Percentiles rank a stretch among this genome's conserved stretches.
phyloP scores from a whole-genome alignment of 2,797 vertebrate genomes.

The Siniperca obscura region DNA sequence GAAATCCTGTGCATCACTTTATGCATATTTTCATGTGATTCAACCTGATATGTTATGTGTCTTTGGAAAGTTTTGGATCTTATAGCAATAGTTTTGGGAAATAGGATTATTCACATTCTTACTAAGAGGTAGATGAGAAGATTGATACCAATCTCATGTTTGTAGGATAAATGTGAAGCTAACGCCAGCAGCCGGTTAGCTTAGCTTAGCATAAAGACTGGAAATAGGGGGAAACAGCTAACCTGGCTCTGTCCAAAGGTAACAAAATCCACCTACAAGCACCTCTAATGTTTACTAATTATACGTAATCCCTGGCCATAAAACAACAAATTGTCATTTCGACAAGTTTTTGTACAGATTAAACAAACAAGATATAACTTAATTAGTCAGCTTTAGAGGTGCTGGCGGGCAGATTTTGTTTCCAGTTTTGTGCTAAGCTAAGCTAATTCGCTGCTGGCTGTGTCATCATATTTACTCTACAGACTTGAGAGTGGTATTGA shows the following conservation, averaged over 20 bases:
- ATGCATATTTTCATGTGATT: neutral
- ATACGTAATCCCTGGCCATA: neutral
- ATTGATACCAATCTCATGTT: neutral
- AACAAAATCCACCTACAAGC: neutral
- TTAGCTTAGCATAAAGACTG: neutral
- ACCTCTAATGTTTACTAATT: neutral
- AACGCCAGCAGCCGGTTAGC: neutral
- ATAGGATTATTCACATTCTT: neutral
- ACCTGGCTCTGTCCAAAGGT: neutral
- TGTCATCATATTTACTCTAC: neutral
- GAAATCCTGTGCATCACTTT: neutral
- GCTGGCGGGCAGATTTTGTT: neutral
- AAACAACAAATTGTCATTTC: neutral
- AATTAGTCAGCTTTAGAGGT: neutral
- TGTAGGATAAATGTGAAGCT: neutral
- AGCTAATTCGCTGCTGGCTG: neutral
- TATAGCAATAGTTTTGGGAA: neutral
- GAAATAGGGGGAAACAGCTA: neutral
- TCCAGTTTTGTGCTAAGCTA: neutral
- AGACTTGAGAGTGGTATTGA: neutral
- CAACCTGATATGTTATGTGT: neutral
- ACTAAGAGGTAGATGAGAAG: neutral
- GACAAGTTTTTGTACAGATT: neutral
- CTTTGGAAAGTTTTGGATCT: conserved; percentile 1
- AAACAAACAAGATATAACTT: neutral